Conservation (phyloP, 2,113 vertebrate genomes). For the Larimichthys crocea region DNA sequence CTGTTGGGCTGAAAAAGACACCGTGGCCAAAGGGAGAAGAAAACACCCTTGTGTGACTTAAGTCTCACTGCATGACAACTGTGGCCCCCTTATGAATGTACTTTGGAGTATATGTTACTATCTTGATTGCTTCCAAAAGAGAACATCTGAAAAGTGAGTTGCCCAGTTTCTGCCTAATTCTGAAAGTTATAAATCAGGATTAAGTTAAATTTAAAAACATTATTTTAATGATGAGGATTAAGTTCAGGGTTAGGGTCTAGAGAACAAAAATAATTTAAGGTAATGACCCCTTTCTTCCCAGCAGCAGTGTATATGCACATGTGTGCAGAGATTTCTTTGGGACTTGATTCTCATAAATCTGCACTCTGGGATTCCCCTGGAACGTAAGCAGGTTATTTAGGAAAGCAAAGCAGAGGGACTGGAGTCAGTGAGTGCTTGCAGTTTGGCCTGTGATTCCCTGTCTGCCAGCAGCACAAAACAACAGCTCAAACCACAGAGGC, state of each 20-base stretch:
- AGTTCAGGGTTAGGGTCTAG: slow-evolving; percentile 21
- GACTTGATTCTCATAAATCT: slow-evolving; percentile 62
- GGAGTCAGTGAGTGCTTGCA: slow-evolving; percentile 56
- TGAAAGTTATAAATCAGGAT: slow-evolving; percentile 44
- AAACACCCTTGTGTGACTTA: slow-evolving; percentile 51
- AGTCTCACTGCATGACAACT: slow-evolving; percentile 45
- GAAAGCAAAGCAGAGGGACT: slow-evolving; percentile 54
- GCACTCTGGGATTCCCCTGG: slow-evolving; percentile 76
- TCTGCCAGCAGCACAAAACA: slow-evolving; percentile 72
- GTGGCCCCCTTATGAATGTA: not conserved
- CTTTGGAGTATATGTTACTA: not conserved
- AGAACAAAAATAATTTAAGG: slow-evolving; percentile 29
- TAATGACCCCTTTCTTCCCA: slow-evolving; percentile 39
- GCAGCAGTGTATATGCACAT: slow-evolving; percentile 35
- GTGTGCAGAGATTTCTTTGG: slow-evolving; percentile 47
- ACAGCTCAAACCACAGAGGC: slow-evolving; percentile 82
- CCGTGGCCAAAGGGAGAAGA: slow-evolving; percentile 37
- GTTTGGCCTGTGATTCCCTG: slow-evolving; percentile 62
- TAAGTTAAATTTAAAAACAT: slow-evolving; percentile 25
- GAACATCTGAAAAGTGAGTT: slow-evolving; percentile 30
- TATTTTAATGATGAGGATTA: slow-evolving; percentile 41
- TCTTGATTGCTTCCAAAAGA: slow-evolving; percentile 1
- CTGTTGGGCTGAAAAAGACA: slow-evolving; percentile 67
- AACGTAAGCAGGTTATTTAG: slow-evolving; percentile 69
- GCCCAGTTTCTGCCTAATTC: slow-evolving; percentile 11